A percentile compares a stretch with the other conserved stretches of the same genome.
phyloP scores from a whole-genome alignment of 2,113 vertebrate genomes.

The Anhinga anhinga region DNA sequence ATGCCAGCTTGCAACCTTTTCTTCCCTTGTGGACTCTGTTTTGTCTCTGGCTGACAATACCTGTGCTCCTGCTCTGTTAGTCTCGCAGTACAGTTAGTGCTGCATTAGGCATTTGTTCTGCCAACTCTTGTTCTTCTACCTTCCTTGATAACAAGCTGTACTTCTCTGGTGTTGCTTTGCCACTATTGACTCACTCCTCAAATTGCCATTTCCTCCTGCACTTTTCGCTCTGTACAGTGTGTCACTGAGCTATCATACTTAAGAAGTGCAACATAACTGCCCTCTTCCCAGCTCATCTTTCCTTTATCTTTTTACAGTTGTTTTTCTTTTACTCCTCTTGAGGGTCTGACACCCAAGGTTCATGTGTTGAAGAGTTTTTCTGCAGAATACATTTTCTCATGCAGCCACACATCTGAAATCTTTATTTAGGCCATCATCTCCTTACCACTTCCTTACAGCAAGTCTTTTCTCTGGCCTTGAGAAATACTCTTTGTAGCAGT shows the following conservation, averaged over 20 bases:
- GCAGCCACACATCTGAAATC: neutral
- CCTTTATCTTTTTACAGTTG: neutral
- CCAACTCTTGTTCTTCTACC: neutral
- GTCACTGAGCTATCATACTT: neutral
- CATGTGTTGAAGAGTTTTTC: neutral
- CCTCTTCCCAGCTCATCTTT: neutral
- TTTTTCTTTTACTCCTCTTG: neutral
- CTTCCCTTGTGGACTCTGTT: neutral
- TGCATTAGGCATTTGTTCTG: neutral
- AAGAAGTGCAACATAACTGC: neutral
- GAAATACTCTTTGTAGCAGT: neutral
- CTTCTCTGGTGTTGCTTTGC: neutral
- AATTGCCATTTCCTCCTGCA: neutral
- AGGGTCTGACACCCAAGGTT: neutral
- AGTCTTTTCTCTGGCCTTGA: neutral
- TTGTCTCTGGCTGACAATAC: neutral
- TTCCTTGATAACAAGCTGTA: neutral
- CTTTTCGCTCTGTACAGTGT: neutral
- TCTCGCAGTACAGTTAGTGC: neutral
- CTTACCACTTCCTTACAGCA: neutral
- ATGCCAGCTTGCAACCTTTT: neutral
- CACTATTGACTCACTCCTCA: neutral
- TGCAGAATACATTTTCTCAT: neutral
- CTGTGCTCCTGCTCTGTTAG: neutral
- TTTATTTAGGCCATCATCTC: neutral